phyloP scores from a whole-genome alignment of 2,797 vertebrate species.

The Denticeps clupeoides region DNA sequence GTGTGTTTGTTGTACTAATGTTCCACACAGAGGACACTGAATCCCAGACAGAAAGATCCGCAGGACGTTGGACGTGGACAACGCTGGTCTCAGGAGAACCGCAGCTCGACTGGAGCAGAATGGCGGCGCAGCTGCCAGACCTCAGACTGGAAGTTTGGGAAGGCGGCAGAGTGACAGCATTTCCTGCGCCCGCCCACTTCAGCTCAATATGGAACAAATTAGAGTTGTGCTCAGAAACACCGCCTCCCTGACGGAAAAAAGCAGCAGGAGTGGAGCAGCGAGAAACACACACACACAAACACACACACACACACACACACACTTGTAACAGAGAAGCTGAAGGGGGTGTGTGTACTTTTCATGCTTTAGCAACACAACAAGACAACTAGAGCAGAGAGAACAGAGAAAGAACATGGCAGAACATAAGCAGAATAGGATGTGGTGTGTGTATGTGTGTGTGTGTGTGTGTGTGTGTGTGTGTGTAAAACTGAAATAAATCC shows the following conservation, averaged over 20 bases:
- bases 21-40: constrained; percentile 7
- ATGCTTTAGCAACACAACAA: background rate
- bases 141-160: constrained; percentile 63
- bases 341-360: background rate
- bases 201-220: constrained; percentile 76
- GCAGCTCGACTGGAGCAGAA: constrained; percentile 58
- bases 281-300: background rate
- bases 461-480: too few species aligned
- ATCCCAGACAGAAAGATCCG: background rate
- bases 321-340: constrained; percentile 17
- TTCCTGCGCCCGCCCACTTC: constrained; percentile 68
- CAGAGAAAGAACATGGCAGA: background rate
- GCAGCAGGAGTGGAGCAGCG: background rate
- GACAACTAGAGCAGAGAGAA: background rate
- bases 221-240: constrained; percentile 45
- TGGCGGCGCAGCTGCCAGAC: constrained; percentile 46
- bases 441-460: background rate
- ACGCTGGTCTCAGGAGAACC: constrained; percentile 28
- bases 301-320: background rate
- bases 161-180: constrained; percentile 63
- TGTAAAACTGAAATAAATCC: constrained; percentile 62
- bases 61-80: constrained; percentile 26
- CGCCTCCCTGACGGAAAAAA: constrained; percentile 21
- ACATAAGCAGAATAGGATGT: background rate
- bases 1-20: too few species aligned